These are phyloP conservation scores for Calosoma granatense DNA, from an alignment of 1,140 invertebrate species.

Conservation along the genomic window DNA sequence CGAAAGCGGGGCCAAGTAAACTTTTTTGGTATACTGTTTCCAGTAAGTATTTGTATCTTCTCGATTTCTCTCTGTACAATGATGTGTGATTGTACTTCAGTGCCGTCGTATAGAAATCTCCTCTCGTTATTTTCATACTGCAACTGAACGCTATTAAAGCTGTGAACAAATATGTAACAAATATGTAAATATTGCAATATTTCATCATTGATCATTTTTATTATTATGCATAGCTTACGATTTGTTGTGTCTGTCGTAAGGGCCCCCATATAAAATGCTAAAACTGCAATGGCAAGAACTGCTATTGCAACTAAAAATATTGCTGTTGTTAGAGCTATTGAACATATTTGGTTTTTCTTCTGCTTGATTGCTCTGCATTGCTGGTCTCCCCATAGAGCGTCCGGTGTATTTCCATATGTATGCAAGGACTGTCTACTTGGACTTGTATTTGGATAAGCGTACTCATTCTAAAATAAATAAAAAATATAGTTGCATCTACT, in stretches of 20 bases:
- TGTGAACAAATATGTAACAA: constrained; percentile 31
- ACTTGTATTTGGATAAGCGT: neutral
- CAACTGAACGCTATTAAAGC: constrained; percentile 58
- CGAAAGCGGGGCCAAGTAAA: constrained; percentile 48
- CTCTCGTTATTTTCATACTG: constrained; percentile 51
- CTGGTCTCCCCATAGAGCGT: neutral
- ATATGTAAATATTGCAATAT: neutral
- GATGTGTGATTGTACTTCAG: constrained; percentile 45
- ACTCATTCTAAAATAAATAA: constrained; percentile 1
- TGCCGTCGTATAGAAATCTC: constrained; percentile 53
- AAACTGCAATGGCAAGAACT: constrained; percentile 59
- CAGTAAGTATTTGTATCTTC: constrained; percentile 43
- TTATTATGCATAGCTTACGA: constrained; percentile 34
- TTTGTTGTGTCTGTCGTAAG: constrained; percentile 41
- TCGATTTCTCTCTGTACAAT: constrained; percentile 45
- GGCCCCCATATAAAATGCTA: constrained; percentile 66
- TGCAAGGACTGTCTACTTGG: neutral
- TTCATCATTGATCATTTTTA: too few relatives aligned
- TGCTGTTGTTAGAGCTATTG: constrained; percentile 52
- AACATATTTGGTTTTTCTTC: constrained; percentile 40
- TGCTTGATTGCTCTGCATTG: constrained; percentile 15
- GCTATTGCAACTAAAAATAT: constrained; percentile 58
- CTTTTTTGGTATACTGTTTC: constrained; percentile 41
- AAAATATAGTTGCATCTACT: neutral
- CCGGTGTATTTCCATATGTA: neutral